These are phyloP conservation scores for Drosophila kanekoi DNA, from an alignment of 2,888 invertebrate species.

Conservation along the genomic window DNA sequence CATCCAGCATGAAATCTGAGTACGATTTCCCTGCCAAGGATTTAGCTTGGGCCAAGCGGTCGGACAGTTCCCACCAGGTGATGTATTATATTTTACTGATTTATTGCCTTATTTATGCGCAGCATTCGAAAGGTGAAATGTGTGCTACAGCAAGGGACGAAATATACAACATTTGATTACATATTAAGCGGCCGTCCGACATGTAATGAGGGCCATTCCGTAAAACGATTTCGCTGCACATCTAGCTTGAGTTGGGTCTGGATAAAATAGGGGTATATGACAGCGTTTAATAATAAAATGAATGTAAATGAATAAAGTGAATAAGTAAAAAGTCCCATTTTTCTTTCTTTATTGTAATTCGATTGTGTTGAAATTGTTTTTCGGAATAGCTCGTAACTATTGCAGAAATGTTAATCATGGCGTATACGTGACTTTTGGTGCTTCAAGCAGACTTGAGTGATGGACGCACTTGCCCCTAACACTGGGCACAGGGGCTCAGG, in stretches of 20 bases:
- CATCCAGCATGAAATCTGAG: slow-evolving; percentile 60
- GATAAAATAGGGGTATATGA: too few species aligned
- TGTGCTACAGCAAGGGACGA: slow-evolving; percentile 38
- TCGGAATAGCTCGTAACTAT: not conserved
- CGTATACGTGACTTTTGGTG: slow-evolving; percentile 64
- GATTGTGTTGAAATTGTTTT: slow-evolving; percentile 2
- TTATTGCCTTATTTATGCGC: slow-evolving; percentile 72
- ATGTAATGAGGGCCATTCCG: not conserved
- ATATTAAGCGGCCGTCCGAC: slow-evolving; percentile 23
- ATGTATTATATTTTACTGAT: slow-evolving; percentile 77
- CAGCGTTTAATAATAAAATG: too few species aligned
- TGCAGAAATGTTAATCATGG: slow-evolving; percentile 40
- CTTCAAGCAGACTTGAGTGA: slow-evolving; percentile 48
- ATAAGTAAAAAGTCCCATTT: too few species aligned
- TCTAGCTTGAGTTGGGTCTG: too few species aligned
- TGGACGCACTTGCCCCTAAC: slow-evolving; percentile 29
- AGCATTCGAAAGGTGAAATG: slow-evolving; percentile 49
- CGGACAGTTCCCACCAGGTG: slow-evolving; percentile 50
- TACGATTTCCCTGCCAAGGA: slow-evolving; percentile 17
- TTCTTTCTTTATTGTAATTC: not conserved
- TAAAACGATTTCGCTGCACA: not conserved
- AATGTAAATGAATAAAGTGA: too few species aligned
- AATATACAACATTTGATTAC: slow-evolving; percentile 60
- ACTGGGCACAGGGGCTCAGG: slow-evolving; percentile 21
- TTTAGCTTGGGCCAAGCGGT: slow-evolving; percentile 20